Base-by-base conservation (phyloP, 2,797 vertebrate genomes). In the Gallinago solitaria region DNA sequence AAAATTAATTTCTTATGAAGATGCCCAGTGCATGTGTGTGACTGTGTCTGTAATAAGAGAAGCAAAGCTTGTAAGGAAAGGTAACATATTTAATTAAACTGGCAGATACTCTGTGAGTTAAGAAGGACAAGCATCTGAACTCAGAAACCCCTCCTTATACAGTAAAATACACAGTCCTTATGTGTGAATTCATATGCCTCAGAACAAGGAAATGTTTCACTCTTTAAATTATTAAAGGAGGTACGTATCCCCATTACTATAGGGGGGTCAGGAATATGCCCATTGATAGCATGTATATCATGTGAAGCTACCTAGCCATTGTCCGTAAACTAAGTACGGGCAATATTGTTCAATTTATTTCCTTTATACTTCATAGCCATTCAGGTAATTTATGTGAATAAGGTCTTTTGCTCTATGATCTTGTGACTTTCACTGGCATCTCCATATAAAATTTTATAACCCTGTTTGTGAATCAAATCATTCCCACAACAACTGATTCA, bases 381-480 rank as follows among this genome's bases (percentile, higher is more conserved):
- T 97, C 97, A 97, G 95, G 96, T 93, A 97, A 98, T 98, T 98
- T 98, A 98, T 97, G 96, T 93, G 97, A 96, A 95, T 96, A 96
- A 94, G 94, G 96, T 93, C 95, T 97, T 97, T 95, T 97, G 75
- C 96, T 97, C 90, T 95, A 96, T 54, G 94, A 98, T 98, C 97
- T 97, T 98, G 94, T 97, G 98, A 97, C 97, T 98, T 98, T 97
- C 92, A 87, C 90, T 94, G 95, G 96, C 91, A 96, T 97, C 93
- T 97, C 96, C 95, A 91, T 97, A 98, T 98, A 98, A 98, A 98
- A 98, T 98, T 98, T 98, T 98, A 98, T 98, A 97, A 97, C 97
- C 97, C 96, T 98, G 96, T 98, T 98, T 98, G 97, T 97, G 97
- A 98, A 98, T 98, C 96, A 97, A 97, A 98, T 97, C 92, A 97